Conservation (phyloP, 2,113 vertebrate genomes). For the Rattus norvegicus region GRCr8 NC_086028.1:104535501-104536000, state of each 20-base stretch:
- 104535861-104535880: background rate
- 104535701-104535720: background rate
- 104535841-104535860: background rate
- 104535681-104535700: background rate
- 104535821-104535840: background rate
- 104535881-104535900: background rate
- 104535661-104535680: background rate
- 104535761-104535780: background rate
- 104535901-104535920: conserved; percentile 15
- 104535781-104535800: background rate
- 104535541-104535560: rapidly evolving
- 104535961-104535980: background rate
- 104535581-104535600: rapidly evolving
- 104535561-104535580: background rate
- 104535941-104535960: conserved; percentile 31
- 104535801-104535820: background rate
- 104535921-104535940: background rate
- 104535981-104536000: background rate
- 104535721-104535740: background rate
- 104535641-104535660: too few relatives aligned
- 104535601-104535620: rapidly evolving
- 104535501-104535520: background rate
- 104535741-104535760: background rate
- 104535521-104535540: background rate
- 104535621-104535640: background rate